Evolutionary conservation across 2,797 vertebrate species (phyloP), one percentile per base, ranked within the genome.

Genomic region (Limnodromus scolopaceus): DNA sequence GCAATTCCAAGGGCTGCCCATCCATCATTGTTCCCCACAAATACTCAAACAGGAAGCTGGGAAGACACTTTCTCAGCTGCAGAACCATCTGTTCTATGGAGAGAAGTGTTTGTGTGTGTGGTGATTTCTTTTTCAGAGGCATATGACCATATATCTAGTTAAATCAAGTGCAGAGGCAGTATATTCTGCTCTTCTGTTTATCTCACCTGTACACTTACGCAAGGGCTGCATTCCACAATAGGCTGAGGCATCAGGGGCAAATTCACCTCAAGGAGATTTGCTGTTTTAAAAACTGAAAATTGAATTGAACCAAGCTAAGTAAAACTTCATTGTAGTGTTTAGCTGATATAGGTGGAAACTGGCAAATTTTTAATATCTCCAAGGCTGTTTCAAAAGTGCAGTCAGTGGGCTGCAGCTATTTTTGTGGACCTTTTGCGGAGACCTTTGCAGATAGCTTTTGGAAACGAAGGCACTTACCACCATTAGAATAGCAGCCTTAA

Each of bases 1-100:
- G 72, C n/a, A 74, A 34, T 84, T 90, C 46, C 66, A 45, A 69
- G 39, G 80, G n/a, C 43, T 32, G 23, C 17, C 28, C 18, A 5
- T 49, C 43, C 17, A 15, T 55, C 58, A 24, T 58, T 43, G 6
- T 9, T 66, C 48, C 54, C 68, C n/a, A 66, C 38, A 79, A 71
- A n/a, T 0, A 1, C 38, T 80, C 53, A 66, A 81, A 41, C 39
- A 36, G 28, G 0, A 10, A 60, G 30, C 10, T 0, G 0, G 39
- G 63, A 77, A 55, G 27, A 54, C 10, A 22, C 7, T 57, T 86
- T 57, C 60, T 75, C 66, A 84, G 32, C 68, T 57, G 55, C 38
- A 89, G 53, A 87, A 28, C 39, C 16, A 30, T 17, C 43, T 91
- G 2, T 77, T 87, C 91, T 84, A 83, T 86, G 61, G 6, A 81